Conservation (phyloP, 1,140 invertebrate species). For the Musca vetustissima region DNA sequence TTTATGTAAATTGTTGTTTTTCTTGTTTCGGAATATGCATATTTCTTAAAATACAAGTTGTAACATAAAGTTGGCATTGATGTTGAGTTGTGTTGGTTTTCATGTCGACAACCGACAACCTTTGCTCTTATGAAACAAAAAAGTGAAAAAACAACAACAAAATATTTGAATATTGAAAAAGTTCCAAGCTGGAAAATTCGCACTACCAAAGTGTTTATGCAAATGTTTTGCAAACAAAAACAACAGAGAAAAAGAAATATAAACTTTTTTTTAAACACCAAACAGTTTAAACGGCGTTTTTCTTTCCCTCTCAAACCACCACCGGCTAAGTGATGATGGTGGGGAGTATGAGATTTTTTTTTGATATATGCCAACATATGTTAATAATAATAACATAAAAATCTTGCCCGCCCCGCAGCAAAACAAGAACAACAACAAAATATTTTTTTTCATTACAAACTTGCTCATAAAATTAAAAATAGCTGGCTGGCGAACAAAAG, state of each 20-base stretch:
- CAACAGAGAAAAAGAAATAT: background rate
- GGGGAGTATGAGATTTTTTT: too few relatives aligned
- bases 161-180: conserved; percentile 24
- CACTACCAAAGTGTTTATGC: conserved; percentile 5
- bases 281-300: background rate
- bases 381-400: conserved; percentile 1
- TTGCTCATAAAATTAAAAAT: conserved; percentile 23
- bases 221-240: conserved; percentile 14
- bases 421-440: too few relatives aligned
- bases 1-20: too few relatives aligned
- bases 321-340: background rate
- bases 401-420: too few relatives aligned
- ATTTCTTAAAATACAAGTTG: too few relatives aligned
- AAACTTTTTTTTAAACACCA: conserved; percentile 1
- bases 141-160: too few relatives aligned
- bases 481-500: background rate
- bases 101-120: too few relatives aligned
- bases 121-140: too few relatives aligned
- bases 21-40: too few relatives aligned
- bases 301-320: background rate
- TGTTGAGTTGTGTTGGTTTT: too few relatives aligned
- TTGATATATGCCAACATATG: background rate
- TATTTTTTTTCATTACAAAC: background rate
- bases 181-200: background rate
- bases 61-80: too few relatives aligned